Evolutionary conservation across 92 coral and sea anemone genomes (phyloP).

Genomic region (Zoanthus sansibaricus): DNA sequence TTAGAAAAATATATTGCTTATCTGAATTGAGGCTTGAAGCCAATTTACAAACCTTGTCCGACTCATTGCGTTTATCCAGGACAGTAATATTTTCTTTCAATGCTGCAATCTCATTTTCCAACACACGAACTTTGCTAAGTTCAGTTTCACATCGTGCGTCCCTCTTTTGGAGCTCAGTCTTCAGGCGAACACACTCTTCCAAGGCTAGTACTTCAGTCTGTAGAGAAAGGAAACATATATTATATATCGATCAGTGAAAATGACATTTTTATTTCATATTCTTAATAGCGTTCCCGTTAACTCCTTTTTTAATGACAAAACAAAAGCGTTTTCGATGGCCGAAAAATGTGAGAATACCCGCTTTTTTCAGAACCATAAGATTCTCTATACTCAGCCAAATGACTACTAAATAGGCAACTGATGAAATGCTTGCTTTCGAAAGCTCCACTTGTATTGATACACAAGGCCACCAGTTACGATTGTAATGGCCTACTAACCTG

Average conservation of each 20-base stretch:
- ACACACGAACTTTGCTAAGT: slow-evolving; percentile 70
- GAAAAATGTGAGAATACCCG: too few species aligned
- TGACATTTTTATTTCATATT: neutral
- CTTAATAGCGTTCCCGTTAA: too few species aligned
- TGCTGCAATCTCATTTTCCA: slow-evolving; percentile 80
- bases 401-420: neutral
- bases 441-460: neutral
- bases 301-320: too few species aligned
- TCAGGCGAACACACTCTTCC: slow-evolving; percentile 87
- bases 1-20: neutral
- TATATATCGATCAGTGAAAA: neutral
- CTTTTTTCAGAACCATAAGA: too few species aligned
- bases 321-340: too few species aligned
- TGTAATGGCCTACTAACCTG: slow-evolving; percentile 33
- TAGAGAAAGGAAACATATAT: neutral
- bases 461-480: too few species aligned
- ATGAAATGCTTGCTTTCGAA: neutral
- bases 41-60: slow-evolving; percentile 76
- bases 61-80: slow-evolving; percentile 82
- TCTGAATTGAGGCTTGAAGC: neutral
- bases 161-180: slow-evolving; percentile 84
- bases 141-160: slow-evolving; percentile 80
- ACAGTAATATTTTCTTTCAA: slow-evolving; percentile 62
- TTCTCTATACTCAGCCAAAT: too few species aligned
- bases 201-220: slow-evolving; percentile 82